These are phyloP conservation scores for Macaria liturata DNA, from an alignment of 2,888 invertebrate genomes.

Conservation along the genomic window DNA sequence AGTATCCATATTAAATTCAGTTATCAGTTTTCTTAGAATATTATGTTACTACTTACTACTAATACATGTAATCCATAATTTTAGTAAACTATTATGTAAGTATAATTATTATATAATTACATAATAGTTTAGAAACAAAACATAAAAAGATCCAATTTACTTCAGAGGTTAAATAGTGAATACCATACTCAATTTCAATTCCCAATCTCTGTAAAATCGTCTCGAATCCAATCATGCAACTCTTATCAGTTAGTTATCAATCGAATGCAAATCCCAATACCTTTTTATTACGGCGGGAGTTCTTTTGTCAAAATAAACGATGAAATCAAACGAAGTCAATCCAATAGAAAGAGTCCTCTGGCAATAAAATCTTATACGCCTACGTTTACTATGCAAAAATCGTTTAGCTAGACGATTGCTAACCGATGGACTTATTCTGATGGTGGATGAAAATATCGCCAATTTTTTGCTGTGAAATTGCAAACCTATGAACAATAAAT, in stretches of 20 bases:
- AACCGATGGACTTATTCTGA: slow-evolving; percentile 47
- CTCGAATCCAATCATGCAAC: slow-evolving; percentile 17
- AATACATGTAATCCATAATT: too few species aligned
- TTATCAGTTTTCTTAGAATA: too few species aligned
- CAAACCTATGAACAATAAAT: too few species aligned
- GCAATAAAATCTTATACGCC: slow-evolving; percentile 72
- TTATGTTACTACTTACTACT: too few species aligned
- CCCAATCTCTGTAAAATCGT: background rate
- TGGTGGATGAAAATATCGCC: too few species aligned
- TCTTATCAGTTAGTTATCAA: slow-evolving; percentile 10
- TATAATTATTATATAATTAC: too few species aligned
- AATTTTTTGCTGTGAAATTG: too few species aligned
- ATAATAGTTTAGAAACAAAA: too few species aligned
- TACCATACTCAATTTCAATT: background rate
- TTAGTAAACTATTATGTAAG: too few species aligned
- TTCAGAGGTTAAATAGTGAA: too few species aligned
- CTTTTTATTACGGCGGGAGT: slow-evolving; percentile 51
- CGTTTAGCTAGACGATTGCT: slow-evolving; percentile 43
- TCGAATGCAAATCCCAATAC: slow-evolving; percentile 41
- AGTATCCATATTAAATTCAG: too few species aligned
- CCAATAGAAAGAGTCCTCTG: slow-evolving; percentile 46
- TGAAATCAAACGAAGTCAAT: slow-evolving; percentile 46
- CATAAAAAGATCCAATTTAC: too few species aligned
- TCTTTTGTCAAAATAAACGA: slow-evolving; percentile 48
- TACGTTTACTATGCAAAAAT: slow-evolving; percentile 70